Conservation (phyloP, 2,797 vertebrate genomes). For the Heliangelus exortis region DNA sequence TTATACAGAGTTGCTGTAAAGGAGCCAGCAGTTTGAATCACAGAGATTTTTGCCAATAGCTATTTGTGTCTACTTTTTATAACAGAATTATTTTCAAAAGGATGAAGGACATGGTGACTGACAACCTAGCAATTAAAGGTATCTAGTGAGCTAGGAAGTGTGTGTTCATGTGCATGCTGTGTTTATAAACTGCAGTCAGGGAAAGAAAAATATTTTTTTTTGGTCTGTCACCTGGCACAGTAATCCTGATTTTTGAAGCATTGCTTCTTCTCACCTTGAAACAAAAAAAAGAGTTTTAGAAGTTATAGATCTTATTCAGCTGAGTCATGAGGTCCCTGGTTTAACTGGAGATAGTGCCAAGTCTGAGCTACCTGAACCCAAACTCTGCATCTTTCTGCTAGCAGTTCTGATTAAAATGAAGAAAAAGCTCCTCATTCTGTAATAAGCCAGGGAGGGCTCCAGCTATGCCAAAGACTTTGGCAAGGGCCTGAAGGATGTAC, state of each 20-base stretch:
- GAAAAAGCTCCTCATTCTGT: fast-evolving
- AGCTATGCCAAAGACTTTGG: neutral
- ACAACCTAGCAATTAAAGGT: neutral
- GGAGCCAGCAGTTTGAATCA: neutral
- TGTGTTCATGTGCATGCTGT: neutral
- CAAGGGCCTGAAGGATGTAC: neutral
- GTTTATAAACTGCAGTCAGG: neutral
- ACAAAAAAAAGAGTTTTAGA: neutral
- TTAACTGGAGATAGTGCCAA: neutral
- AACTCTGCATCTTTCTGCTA: neutral
- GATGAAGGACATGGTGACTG: neutral
- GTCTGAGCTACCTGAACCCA: neutral
- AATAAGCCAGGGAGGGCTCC: neutral
- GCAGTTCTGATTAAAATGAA: neutral
- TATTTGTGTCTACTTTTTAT: neutral
- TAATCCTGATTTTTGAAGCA: neutral
- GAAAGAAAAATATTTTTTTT: neutral
- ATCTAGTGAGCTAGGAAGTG: neutral
- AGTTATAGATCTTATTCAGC: neutral
- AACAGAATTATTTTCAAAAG: neutral
- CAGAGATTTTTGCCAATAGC: neutral
- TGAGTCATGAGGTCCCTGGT: neutral
- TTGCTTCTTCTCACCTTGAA: neutral
- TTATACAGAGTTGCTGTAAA: neutral
- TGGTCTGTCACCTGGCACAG: neutral